Evolutionary conservation across 2,113 vertebrate genomes (phyloP).

Genomic region (Amphilophus citrinellus): DNA sequence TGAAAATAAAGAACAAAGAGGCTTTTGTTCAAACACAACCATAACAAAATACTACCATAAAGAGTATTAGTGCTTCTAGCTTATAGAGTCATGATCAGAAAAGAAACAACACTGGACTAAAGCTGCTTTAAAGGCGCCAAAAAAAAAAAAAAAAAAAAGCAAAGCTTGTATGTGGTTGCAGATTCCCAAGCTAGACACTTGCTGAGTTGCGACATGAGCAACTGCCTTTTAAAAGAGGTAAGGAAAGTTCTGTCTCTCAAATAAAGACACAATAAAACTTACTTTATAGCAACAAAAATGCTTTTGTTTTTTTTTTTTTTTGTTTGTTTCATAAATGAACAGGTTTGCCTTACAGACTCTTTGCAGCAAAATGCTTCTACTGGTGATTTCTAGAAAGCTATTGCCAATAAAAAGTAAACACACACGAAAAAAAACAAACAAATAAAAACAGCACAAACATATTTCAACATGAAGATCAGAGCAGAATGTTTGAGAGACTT

Average conservation of each 20-base stretch:
- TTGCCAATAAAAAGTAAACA: conserved; percentile 15
- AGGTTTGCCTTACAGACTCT: conserved; percentile 29
- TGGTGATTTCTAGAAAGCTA: conserved; percentile 56
- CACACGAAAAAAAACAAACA: background rate
- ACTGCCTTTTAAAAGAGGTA: conserved; percentile 57
- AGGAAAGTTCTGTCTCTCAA: conserved; percentile 62
- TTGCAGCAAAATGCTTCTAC: conserved; percentile 37
- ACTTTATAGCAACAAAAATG: conserved; percentile 50
- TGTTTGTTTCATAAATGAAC: conserved; percentile 39
- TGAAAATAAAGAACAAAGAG: conserved; percentile 79
- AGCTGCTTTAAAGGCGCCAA: conserved; percentile 46
- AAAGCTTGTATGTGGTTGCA: conserved; percentile 32
- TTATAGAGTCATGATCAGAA: conserved; percentile 72
- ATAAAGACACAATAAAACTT: conserved; percentile 64
- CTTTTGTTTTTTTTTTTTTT: background rate
- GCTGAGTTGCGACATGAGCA: conserved; percentile 14
- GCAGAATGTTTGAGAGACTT: conserved; percentile 63
- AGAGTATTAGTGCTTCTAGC: conserved; percentile 83
- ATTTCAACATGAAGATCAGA: conserved; percentile 59
- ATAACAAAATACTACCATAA: conserved; percentile 76
- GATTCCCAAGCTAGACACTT: conserved; percentile 31
- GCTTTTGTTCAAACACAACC: conserved; percentile 64
- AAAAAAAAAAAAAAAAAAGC: background rate
- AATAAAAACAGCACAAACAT: no score
- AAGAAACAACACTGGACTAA: conserved; percentile 69